Base-by-base conservation (phyloP, 1,140 invertebrate genomes). In the Papilio polyxenes region DNA sequence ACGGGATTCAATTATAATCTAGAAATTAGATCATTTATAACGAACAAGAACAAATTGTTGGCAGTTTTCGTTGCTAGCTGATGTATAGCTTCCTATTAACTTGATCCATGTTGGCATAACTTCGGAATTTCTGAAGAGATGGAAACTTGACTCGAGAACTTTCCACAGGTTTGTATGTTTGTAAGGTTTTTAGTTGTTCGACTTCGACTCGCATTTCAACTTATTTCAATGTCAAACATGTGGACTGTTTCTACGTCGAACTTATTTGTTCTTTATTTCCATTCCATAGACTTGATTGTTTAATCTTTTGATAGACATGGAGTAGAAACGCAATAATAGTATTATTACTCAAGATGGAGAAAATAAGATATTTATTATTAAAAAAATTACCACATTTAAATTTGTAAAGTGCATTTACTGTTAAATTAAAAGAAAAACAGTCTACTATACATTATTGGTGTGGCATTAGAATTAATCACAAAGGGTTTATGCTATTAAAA, bases 1-100 rank as follows among this genome's bases (percentile, higher is more conserved):
- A 80, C 37, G 48, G 78, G 59, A 80, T 80, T 80, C 78, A 80
- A 80, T 80, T 80, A 80, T 80, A 80, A 80, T 80, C 78, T 80
- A 80, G 78, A 80, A 80, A 80, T 80, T 80, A 80, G 78, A 80
- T 49, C 78, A 80, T 80, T 80, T 80, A 49, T 80, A 48, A 80
- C 59, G 78, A 65, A 65, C 56, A 49, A 65, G 56, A 80, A 80
- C 62, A 80, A 80, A 80, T 80, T 80, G 78, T 80, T 69, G 49
- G 78, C 78, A 69, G 78, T 80, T 40, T 65, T 80, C 59, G 59
- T 80, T 40, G 40, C 56, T 44, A 40, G 31, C 56, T 80, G 78
- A 80, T 49, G 62, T 65, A 80, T 80, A 65, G 78, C 78, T 80
- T 80, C 48, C 31, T 62, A 80, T 80, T 80, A 65, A 65, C 59